Conservation (phyloP, 2,113 vertebrate genomes). For the Anolis carolinensis region DNA sequence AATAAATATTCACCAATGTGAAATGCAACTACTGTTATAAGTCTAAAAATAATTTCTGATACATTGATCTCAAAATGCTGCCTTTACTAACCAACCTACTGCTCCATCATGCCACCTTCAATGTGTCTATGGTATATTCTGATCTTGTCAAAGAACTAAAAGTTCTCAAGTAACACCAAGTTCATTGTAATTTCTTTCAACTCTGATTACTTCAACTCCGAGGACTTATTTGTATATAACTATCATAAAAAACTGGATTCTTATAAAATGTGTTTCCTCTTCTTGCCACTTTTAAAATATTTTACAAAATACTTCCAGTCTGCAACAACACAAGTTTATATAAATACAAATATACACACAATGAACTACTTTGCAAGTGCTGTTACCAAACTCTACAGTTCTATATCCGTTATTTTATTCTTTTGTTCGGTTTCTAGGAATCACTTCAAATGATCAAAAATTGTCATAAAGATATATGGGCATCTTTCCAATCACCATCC, state of each 20-base stretch:
- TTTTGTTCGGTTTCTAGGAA: background rate
- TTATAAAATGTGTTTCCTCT: background rate
- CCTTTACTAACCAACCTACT: background rate
- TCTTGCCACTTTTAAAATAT: background rate
- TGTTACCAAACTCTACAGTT: background rate
- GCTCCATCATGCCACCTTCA: background rate
- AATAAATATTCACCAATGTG: background rate
- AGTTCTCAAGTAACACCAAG: background rate
- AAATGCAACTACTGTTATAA: background rate
- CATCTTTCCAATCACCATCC: background rate
- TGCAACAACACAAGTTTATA: background rate
- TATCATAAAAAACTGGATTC: background rate
- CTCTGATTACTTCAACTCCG: background rate
- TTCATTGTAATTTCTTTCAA: background rate
- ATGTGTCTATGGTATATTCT: background rate
- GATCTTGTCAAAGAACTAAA: background rate
- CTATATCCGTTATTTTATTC: background rate
- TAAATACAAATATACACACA: background rate
- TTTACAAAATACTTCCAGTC: background rate
- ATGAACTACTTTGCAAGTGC: background rate
- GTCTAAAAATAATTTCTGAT: background rate
- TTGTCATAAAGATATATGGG: no score
- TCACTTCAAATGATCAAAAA: background rate
- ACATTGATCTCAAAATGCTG: background rate
- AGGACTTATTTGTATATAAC: background rate